These are phyloP conservation scores for Labeo rohita DNA, from an alignment of 2,113 vertebrate species.

Conservation along the genomic window DNA sequence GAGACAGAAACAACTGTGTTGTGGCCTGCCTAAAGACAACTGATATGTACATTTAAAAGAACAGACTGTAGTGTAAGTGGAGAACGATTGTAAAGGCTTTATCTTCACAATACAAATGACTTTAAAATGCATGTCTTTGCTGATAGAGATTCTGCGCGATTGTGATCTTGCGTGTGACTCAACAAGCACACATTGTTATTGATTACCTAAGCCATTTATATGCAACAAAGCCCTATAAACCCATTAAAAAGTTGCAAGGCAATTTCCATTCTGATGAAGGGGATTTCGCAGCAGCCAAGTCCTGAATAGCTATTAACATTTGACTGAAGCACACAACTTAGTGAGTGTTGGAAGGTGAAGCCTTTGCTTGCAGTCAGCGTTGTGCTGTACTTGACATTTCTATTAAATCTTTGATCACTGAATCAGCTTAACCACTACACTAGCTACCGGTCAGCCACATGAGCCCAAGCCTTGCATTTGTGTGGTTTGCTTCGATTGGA, in stretches of 20 bases:
- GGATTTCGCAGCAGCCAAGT: conserved; percentile 57
- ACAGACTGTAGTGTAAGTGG: not conserved
- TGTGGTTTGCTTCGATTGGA: conserved; percentile 45
- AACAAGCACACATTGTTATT: conserved; percentile 57
- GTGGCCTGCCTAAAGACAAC: not conserved
- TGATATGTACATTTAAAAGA: conserved; percentile 1
- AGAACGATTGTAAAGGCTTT: conserved; percentile 21
- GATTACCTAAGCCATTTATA: conserved; percentile 68
- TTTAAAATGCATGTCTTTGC: conserved; percentile 24
- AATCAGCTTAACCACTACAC: conserved; percentile 56
- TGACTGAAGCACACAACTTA: conserved; percentile 60
- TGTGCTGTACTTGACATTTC: conserved; percentile 68
- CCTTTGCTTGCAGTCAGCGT: conserved; percentile 64
- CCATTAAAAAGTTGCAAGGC: conserved; percentile 70
- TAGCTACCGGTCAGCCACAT: conserved; percentile 37
- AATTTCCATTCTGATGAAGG: conserved; percentile 71
- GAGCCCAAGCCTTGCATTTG: conserved; percentile 32
- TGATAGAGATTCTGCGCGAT: conserved; percentile 29
- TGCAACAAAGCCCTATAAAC: conserved; percentile 68
- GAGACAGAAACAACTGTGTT: not conserved
- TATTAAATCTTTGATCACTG: conserved; percentile 67
- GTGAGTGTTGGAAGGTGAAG: conserved; percentile 57
- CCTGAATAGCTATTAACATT: conserved; percentile 70
- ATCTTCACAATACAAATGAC: not conserved
- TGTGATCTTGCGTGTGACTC: conserved; percentile 20